These are phyloP conservation scores for Heterotis niloticus DNA, from an alignment of 2,113 vertebrate genomes.

Conservation along the genomic window DNA sequence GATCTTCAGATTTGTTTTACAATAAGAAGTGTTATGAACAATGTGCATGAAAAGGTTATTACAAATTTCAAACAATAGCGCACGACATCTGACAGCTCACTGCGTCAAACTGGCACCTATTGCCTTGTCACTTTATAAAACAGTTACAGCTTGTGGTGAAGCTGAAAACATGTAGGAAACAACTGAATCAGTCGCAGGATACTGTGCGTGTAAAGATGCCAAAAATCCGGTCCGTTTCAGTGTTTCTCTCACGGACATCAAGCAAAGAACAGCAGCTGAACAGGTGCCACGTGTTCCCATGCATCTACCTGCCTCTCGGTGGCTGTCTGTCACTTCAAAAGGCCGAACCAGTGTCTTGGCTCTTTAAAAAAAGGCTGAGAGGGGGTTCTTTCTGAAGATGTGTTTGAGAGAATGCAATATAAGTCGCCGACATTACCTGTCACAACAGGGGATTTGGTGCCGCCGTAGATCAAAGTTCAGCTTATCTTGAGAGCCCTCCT, in stretches of 20 bases:
- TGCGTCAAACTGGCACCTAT: no score
- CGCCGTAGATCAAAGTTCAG: conserved; percentile 33
- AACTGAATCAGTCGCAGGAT: neutral
- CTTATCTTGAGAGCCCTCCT: conserved; percentile 18
- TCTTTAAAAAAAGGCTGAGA: neutral
- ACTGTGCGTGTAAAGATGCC: neutral
- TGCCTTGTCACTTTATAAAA: no score
- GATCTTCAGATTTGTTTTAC: no score
- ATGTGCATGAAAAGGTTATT: no score
- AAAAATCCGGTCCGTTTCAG: neutral
- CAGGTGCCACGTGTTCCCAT: conserved; percentile 4
- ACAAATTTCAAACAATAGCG: no score
- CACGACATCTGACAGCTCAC: no score
- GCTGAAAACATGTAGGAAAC: neutral
- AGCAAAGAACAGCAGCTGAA: neutral
- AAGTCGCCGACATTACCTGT: conserved; percentile 21
- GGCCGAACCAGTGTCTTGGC: neutral
- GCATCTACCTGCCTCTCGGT: neutral
- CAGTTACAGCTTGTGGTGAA: neutral
- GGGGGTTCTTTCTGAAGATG: neutral
- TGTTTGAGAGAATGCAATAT: conserved; percentile 18
- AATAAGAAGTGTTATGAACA: no score
- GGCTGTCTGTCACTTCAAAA: neutral
- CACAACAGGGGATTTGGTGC: conserved; percentile 22
- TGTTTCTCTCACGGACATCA: neutral